These are phyloP conservation scores for Heliothis virescens DNA, from an alignment of 1,140 invertebrate species.

Conservation along the genomic window DNA sequence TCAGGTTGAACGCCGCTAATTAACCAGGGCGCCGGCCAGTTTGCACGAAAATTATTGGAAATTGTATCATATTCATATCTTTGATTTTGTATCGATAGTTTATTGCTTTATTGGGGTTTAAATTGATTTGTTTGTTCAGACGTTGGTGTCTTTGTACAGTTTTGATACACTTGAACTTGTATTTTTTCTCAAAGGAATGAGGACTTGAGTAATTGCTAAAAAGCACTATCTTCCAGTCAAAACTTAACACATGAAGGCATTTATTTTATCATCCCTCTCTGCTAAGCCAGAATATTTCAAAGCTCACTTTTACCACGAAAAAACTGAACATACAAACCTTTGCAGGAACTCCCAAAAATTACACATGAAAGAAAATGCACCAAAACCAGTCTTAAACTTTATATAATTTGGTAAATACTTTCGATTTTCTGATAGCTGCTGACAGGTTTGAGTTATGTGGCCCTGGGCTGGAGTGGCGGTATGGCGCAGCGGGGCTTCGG, in stretches of 20 bases:
- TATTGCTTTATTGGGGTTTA: not conserved
- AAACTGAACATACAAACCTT: no score
- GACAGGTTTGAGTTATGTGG: constrained; percentile 59
- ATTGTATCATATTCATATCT: constrained; percentile 15
- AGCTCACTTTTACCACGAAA: no score
- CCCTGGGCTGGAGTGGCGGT: constrained; percentile 50
- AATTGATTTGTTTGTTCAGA: no score
- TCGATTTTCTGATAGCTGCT: constrained; percentile 20
- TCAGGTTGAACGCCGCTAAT: constrained; percentile 38
- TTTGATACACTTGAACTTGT: no score
- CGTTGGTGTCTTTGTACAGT: no score
- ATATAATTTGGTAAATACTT: constrained; percentile 38
- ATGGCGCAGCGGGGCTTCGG: constrained; percentile 62
- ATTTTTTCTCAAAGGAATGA: no score
- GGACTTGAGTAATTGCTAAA: no score
- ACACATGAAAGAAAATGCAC: not conserved
- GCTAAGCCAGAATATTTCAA: no score
- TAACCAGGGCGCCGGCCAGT: constrained; percentile 27
- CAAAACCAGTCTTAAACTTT: not conserved
- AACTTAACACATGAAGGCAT: no score
- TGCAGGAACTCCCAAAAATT: no score
- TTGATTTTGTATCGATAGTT: not conserved
- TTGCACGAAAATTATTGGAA: constrained; percentile 32
- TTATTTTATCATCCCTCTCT: no score
- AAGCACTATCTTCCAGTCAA: no score